Conservation (phyloP, 2,113 vertebrate genomes). For the Telmatochromis brichardi region DNA sequence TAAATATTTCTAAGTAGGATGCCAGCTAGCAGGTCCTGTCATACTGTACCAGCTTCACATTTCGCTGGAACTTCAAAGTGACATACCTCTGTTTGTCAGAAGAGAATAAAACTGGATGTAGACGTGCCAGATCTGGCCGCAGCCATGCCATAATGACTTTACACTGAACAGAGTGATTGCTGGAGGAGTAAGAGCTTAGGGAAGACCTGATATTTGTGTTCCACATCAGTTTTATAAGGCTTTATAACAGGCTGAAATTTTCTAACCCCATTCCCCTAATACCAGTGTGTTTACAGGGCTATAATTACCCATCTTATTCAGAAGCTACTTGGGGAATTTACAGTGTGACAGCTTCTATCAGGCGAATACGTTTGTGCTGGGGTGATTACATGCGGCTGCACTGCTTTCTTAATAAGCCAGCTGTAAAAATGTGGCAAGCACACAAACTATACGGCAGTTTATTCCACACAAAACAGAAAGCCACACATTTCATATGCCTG, state of each 20-base stretch:
- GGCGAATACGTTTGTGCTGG: background rate
- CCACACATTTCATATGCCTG: background rate
- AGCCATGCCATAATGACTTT: background rate
- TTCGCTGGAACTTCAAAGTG: background rate
- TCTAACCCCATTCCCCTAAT: background rate
- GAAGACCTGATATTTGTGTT: background rate
- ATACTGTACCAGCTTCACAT: background rate
- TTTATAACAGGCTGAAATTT: background rate
- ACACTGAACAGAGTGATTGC: background rate
- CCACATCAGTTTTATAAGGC: background rate
- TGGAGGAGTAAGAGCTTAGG: background rate
- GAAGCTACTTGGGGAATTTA: conserved; percentile 2
- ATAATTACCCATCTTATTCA: conserved; percentile 6
- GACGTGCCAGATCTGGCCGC: background rate
- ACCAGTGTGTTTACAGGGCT: conserved; percentile 23
- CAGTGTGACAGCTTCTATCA: background rate
- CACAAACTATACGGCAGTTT: too few relatives aligned
- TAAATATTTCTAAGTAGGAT: background rate
- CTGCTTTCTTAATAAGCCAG: background rate
- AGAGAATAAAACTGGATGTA: background rate
- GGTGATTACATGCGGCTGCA: background rate
- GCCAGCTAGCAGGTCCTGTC: background rate
- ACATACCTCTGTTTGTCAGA: background rate
- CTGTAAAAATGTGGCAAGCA: background rate
- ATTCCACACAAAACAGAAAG: background rate